Percentiles rank a stretch among this genome's conserved stretches.
These are phyloP conservation scores for Chlorocebus sabaeus DNA, from an alignment of 2,113 vertebrate genomes.

Conservation along the genomic window DNA sequence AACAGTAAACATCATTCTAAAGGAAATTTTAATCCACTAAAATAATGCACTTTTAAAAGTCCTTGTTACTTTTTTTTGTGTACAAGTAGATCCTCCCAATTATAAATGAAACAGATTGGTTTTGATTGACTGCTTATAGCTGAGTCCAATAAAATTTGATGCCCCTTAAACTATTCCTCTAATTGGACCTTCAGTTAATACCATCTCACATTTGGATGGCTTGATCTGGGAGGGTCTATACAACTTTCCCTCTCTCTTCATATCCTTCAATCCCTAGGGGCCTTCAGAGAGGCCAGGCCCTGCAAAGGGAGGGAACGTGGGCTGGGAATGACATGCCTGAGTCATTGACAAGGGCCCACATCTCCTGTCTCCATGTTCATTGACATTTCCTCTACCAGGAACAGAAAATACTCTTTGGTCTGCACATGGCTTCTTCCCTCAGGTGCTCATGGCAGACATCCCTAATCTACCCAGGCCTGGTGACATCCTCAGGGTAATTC, in stretches of 20 bases:
- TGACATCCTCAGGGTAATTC: no score
- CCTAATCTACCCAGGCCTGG: neutral
- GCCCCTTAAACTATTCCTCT: neutral
- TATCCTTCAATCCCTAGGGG: neutral
- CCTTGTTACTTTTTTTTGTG: neutral
- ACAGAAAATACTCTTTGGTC: neutral
- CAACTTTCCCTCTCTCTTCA: neutral
- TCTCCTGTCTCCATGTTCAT: fast-evolving
- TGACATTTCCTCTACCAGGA: neutral
- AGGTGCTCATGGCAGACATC: no score
- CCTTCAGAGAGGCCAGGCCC: neutral
- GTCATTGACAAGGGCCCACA: neutral
- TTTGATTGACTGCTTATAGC: neutral
- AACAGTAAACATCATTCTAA: neutral
- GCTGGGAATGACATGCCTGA: fast-evolving
- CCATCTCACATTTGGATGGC: neutral
- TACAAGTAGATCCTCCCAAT: neutral
- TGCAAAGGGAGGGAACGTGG: neutral
- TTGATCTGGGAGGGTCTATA: neutral
- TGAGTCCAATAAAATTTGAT: neutral
- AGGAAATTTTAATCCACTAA: neutral
- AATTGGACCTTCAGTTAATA: neutral
- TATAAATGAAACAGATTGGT: neutral
- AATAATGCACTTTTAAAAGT: neutral
- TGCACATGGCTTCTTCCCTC: neutral